Percentiles rank a stretch among this genome's conserved stretches.
phyloP scores from a whole-genome alignment of 2,797 vertebrate species.

The Sparidentex hasta region DNA sequence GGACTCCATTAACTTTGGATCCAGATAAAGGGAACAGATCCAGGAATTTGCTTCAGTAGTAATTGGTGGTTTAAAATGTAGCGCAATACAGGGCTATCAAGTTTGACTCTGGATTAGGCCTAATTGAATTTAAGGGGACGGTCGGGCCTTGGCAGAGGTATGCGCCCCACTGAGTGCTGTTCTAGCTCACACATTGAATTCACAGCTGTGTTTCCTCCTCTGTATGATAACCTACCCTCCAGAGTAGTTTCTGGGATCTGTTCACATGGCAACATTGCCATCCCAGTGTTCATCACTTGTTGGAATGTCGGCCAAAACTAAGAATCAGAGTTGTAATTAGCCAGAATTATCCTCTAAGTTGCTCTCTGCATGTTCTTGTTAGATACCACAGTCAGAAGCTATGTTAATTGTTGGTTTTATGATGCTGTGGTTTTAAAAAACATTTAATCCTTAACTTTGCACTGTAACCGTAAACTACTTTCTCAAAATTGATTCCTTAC shows the following conservation, averaged over 20 bases:
- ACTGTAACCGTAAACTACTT: not conserved
- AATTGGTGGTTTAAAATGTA: too few species aligned
- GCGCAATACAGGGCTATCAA: too few species aligned
- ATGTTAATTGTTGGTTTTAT: slow-evolving; percentile 38
- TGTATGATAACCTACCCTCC: not conserved
- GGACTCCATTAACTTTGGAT: too few species aligned
- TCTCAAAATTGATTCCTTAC: not conserved
- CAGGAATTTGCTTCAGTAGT: too few species aligned
- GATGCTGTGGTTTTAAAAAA: slow-evolving; percentile 16
- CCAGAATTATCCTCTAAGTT: slow-evolving; percentile 3
- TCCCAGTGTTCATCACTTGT: not conserved
- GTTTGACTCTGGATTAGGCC: too few species aligned
- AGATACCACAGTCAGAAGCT: slow-evolving; percentile 15
- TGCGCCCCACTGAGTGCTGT: too few species aligned
- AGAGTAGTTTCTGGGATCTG: not conserved
- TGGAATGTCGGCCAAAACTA: slow-evolving; percentile 4
- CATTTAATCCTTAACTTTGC: slow-evolving; percentile 1
- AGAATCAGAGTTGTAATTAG: slow-evolving; percentile 10
- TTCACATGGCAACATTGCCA: not conserved
- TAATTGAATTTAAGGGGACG: too few species aligned
- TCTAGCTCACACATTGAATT: too few species aligned
- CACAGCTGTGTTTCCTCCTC: not conserved
- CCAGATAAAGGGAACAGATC: too few species aligned
- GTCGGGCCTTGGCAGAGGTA: too few species aligned
- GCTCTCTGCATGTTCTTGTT: slow-evolving; percentile 9